A percentile compares a stretch with the other conserved stretches of the same genome.
Evolutionary conservation across 2,797 vertebrate genomes (phyloP).

Genomic region (Schizopygopsis malacanthus): DNA sequence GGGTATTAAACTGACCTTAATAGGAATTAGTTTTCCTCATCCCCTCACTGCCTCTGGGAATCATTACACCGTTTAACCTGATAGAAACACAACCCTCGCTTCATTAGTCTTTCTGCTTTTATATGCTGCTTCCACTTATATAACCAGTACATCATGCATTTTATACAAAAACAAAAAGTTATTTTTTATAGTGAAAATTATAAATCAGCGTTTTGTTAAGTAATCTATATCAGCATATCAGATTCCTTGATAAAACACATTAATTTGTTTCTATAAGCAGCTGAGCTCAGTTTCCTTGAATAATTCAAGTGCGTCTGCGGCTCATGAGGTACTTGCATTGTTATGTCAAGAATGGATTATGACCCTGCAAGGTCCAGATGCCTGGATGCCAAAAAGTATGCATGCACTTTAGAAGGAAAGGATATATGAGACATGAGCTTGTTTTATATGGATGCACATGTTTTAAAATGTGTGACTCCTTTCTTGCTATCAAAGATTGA

Average conservation of each 20-base stretch:
- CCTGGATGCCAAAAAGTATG: background rate
- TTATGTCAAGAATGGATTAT: constrained; percentile 33
- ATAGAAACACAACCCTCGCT: constrained; percentile 3
- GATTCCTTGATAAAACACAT: constrained; percentile 30
- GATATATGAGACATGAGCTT: background rate
- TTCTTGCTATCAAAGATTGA: background rate
- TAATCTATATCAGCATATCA: constrained; percentile 17
- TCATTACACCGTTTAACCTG: constrained; percentile 11
- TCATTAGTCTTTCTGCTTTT: background rate
- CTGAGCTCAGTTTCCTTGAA: constrained; percentile 46
- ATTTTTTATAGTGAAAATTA: background rate
- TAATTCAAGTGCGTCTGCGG: constrained; percentile 31
- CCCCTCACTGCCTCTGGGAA: constrained; percentile 19
- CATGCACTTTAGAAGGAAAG: constrained; percentile 19
- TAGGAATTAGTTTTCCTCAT: constrained; percentile 41
- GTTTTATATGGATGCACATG: background rate
- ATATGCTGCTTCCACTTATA: background rate
- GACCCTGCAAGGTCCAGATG: background rate
- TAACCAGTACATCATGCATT: background rate
- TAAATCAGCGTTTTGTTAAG: background rate
- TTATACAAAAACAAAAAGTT: background rate
- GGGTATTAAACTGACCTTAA: constrained; percentile 52
- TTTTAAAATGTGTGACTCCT: constrained; percentile 5
- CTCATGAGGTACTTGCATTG: constrained; percentile 22
- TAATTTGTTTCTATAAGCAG: constrained; percentile 43